Evolutionary conservation across 1,140 invertebrate genomes (phyloP).

Genomic region (Drosophila jambulina): DNA sequence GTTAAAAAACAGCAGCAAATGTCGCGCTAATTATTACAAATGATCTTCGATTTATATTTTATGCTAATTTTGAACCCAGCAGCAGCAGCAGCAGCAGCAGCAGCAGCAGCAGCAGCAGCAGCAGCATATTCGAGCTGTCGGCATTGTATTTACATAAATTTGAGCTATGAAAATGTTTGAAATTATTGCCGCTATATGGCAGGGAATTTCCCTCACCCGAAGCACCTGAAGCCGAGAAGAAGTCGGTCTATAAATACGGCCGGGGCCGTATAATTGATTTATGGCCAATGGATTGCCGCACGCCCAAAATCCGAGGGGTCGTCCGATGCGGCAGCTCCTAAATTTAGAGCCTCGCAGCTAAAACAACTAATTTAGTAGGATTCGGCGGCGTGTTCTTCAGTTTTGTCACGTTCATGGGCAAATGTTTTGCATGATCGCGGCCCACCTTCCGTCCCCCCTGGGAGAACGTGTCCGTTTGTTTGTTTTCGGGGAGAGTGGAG

Average conservation of each 20-base stretch:
- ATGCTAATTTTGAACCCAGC: conserved; percentile 37
- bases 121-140: conserved; percentile 54
- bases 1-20: conserved; percentile 62
- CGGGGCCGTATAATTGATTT: conserved; percentile 75
- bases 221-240: conserved; percentile 61
- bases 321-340: conserved; percentile 36
- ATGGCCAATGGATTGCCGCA: conserved; percentile 78
- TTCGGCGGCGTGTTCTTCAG: conserved; percentile 64
- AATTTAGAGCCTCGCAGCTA: conserved; percentile 72
- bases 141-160: conserved; percentile 57
- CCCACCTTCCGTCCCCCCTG: conserved; percentile 10
- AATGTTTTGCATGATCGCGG: conserved; percentile 58
- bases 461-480: conserved; percentile 71
- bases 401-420: conserved; percentile 81
- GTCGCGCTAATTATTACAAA: conserved; percentile 80
- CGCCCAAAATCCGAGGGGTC: conserved; percentile 43
- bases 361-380: conserved; percentile 81
- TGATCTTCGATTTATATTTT: conserved; percentile 68
- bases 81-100: not conserved
- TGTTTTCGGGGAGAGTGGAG: conserved; percentile 54
- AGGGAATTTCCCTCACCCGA: conserved; percentile 14
- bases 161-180: conserved; percentile 60
- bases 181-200: conserved; percentile 51
- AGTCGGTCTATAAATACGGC: conserved; percentile 41
- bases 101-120: not conserved